Evolutionary conservation across 2,888 invertebrate species (phyloP).

Genomic region (Thymelicus lineola): DNA sequence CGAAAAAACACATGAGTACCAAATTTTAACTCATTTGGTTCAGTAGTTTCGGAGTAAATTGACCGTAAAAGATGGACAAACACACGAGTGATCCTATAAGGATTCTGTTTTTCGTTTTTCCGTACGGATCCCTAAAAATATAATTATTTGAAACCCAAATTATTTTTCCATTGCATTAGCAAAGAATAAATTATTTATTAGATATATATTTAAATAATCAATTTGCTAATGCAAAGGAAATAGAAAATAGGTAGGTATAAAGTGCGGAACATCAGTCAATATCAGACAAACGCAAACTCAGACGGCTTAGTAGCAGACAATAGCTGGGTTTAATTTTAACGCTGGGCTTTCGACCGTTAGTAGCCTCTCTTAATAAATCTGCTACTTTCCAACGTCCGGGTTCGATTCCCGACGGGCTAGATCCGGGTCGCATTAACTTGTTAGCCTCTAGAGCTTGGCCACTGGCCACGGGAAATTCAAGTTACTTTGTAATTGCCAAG

Average conservation of each 20-base stretch:
- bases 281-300: conserved; percentile 60
- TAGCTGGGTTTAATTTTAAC: conserved; percentile 79
- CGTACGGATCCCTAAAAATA: too few relatives aligned
- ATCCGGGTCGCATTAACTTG: conserved; percentile 70
- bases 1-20: too few relatives aligned
- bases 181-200: conserved; percentile 21
- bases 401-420: conserved; percentile 75
- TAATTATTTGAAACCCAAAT: too few relatives aligned
- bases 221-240: too few relatives aligned
- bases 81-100: too few relatives aligned
- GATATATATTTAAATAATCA: too few relatives aligned
- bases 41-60: too few relatives aligned
- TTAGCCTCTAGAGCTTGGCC: conserved; percentile 47
- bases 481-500: conserved; percentile 19
- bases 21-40: too few relatives aligned
- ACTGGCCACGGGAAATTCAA: conserved; percentile 66
- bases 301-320: conserved; percentile 72
- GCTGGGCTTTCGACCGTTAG: conserved; percentile 63
- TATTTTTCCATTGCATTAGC: too few relatives aligned
- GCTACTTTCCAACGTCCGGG: conserved; percentile 71
- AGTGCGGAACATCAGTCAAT: conserved; percentile 48
- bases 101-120: too few relatives aligned
- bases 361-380: conserved; percentile 82
- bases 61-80: too few relatives aligned
- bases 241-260: conserved; percentile 46